These are phyloP conservation scores for Drosophila pseudoobscura DNA, from an alignment of 1,140 invertebrate genomes.

Conservation along the genomic window DNA sequence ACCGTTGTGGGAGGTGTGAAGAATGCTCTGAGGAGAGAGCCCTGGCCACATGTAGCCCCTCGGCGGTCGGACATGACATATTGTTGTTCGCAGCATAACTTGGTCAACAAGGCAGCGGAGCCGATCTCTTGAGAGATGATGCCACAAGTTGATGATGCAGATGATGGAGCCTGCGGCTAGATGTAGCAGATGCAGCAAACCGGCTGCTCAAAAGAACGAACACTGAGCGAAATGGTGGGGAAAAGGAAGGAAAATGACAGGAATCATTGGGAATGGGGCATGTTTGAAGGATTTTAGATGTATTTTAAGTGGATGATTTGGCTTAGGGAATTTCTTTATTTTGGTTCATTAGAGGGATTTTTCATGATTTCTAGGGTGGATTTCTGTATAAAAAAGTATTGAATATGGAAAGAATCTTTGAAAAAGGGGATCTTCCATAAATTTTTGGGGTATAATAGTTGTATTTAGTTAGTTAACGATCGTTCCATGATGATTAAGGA, in stretches of 20 bases:
- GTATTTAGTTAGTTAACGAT: too few relatives aligned
- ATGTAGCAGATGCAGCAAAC: slow-evolving; percentile 29
- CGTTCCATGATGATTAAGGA: too few relatives aligned
- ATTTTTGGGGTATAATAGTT: too few relatives aligned
- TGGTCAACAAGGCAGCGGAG: slow-evolving; percentile 57
- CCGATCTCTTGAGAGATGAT: slow-evolving; percentile 27
- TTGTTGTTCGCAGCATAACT: slow-evolving; percentile 69
- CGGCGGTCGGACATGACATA: slow-evolving; percentile 64
- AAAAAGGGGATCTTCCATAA: too few relatives aligned
- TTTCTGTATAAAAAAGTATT: too few relatives aligned
- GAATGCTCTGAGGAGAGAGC: slow-evolving; percentile 25
- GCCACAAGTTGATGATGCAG: slow-evolving; percentile 43
- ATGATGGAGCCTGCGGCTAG: slow-evolving; percentile 41
- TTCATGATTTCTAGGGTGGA: too few relatives aligned
- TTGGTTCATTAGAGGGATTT: not conserved
- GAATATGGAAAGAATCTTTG: too few relatives aligned
- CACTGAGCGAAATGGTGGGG: slow-evolving; percentile 11
- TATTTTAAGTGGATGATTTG: not conserved
- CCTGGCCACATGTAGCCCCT: slow-evolving; percentile 44
- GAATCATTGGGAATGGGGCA: not conserved
- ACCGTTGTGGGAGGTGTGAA: slow-evolving; percentile 77
- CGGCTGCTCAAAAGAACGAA: slow-evolving; percentile 17
- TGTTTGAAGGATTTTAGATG: not conserved
- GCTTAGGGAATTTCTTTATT: too few relatives aligned
- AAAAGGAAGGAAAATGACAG: too few relatives aligned